Percentiles rank a stretch among this genome's conserved stretches.
Conservation (phyloP, 2,888 invertebrate species). For the Diarsia dahlii region DNA sequence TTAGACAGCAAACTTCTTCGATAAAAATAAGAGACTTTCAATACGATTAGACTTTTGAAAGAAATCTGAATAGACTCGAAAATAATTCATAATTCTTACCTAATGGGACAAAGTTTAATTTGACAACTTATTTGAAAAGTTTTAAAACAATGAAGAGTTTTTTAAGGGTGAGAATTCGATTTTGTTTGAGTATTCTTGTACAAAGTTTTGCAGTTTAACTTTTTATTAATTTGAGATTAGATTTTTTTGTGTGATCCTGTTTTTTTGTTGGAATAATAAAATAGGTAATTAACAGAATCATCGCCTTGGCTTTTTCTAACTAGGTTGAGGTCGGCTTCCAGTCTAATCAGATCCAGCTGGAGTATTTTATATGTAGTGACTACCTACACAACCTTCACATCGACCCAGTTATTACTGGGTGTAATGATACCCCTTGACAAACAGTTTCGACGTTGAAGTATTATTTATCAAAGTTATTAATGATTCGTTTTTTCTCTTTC, state of each 20-base stretch:
- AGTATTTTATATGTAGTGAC: too few species aligned
- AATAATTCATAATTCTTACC: not conserved
- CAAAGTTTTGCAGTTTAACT: not conserved
- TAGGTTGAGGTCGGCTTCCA: too few species aligned
- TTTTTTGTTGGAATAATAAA: not conserved
- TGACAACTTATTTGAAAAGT: not conserved
- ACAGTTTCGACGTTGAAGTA: too few species aligned
- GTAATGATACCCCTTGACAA: too few species aligned
- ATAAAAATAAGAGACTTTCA: not conserved
- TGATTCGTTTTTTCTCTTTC: too few species aligned
- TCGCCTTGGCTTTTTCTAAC: too few species aligned
- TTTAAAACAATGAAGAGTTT: not conserved
- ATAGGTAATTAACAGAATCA: too few species aligned
- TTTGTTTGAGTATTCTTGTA: not conserved
- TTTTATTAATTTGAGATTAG: not conserved
- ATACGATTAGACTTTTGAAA: not conserved
- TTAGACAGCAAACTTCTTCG: not conserved
- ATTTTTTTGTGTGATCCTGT: not conserved
- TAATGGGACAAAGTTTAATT: slow-evolving; percentile 8
- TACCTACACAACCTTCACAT: too few species aligned
- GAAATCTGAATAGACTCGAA: not conserved
- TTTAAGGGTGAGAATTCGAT: not conserved
- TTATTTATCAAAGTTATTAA: too few species aligned
- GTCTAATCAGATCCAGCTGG: too few species aligned
- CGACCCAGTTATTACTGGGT: too few species aligned